Conservation (phyloP, 1,140 invertebrate genomes). For the Drosophila watanabei region DNA sequence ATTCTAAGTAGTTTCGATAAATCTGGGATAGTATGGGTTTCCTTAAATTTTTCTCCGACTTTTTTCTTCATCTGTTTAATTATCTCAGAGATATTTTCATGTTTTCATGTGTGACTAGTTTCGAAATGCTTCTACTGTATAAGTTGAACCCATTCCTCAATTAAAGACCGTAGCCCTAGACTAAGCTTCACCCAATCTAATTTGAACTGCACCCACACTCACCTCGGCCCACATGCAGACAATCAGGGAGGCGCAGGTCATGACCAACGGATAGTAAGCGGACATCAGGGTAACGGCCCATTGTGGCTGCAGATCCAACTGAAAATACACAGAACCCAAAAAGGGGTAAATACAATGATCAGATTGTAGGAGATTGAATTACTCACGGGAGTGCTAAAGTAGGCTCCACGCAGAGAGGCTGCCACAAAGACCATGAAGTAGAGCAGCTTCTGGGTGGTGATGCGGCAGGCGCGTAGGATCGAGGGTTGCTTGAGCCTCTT, state of each 20-base stretch:
- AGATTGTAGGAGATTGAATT: neutral
- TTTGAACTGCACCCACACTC: constrained; percentile 75
- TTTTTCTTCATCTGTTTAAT: too few species aligned
- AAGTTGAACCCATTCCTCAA: too few species aligned
- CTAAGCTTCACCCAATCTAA: neutral
- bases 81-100: too few species aligned
- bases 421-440: constrained; percentile 96
- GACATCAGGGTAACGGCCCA: constrained; percentile 95
- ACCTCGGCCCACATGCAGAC: constrained; percentile 98
- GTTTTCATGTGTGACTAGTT: too few species aligned
- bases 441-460: constrained; percentile 96
- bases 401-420: constrained; percentile 93
- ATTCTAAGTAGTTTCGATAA: too few species aligned
- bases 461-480: constrained; percentile 91
- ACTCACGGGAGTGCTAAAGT: constrained; percentile 95
- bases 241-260: constrained; percentile 95
- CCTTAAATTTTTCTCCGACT: too few species aligned
- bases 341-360: neutral
- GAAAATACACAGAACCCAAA: constrained; percentile 63
- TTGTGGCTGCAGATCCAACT: constrained; percentile 92
- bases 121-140: too few species aligned
- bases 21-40: too few species aligned
- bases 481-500: constrained; percentile 93
- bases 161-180: neutral
- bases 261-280: constrained; percentile 95